Evolutionary conservation across 37 sponge, comb jelly and placozoan genomes (phyloP).

Genomic region (Ephydatia muelleri): DNA sequence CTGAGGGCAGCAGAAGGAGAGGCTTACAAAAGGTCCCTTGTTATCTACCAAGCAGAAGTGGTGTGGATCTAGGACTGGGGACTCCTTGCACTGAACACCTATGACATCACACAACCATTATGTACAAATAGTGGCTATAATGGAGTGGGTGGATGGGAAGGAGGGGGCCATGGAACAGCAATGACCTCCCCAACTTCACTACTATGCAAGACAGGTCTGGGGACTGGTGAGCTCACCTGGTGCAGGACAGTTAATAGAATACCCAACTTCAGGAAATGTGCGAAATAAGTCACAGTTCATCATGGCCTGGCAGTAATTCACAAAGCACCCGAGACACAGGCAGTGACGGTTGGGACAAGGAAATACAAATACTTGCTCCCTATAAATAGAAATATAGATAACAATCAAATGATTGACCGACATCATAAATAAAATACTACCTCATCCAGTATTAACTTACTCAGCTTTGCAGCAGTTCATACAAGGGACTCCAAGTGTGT

Average conservation of each 20-base stretch:
- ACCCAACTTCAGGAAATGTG: conserved; percentile 37
- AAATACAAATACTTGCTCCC: conserved; percentile 35
- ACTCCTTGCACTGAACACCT: conserved; percentile 28
- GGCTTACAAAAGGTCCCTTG: conserved; percentile 36
- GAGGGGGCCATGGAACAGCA: too few species aligned
- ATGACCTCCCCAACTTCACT: too few species aligned
- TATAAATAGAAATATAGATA: neutral
- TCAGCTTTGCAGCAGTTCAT: conserved; percentile 33
- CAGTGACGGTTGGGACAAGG: conserved; percentile 31
- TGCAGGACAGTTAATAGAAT: conserved; percentile 65
- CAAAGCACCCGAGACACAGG: conserved; percentile 57
- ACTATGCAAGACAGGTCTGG: too few species aligned
- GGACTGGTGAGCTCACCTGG: conserved; percentile 36
- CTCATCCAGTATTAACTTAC: neutral
- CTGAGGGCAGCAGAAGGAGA: neutral
- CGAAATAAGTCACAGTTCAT: conserved; percentile 36
- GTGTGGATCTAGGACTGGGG: conserved; percentile 65
- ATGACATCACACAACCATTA: neutral
- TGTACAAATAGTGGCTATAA: too few species aligned
- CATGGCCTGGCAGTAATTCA: conserved; percentile 23
- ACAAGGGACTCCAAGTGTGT: conserved; percentile 35
- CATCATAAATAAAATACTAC: neutral
- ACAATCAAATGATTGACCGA: too few species aligned
- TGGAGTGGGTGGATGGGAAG: too few species aligned
- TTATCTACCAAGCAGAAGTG: conserved; percentile 65